A percentile compares a stretch with the other conserved stretches of the same genome.
phyloP scores from a whole-genome alignment of 2,797 vertebrate species.

The Salmo trutta region DNA sequence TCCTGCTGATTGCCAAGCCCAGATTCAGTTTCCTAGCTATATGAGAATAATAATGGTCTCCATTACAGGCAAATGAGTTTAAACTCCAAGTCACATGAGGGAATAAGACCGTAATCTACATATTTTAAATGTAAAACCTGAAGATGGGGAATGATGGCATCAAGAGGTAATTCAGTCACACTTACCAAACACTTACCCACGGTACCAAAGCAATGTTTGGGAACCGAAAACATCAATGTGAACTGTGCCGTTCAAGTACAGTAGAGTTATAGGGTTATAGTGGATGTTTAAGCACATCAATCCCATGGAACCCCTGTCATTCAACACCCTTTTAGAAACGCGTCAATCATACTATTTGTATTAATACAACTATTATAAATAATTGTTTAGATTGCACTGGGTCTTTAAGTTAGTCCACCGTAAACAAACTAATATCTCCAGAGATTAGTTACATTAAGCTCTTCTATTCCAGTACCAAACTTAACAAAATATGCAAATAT shows the following conservation, averaged over 20 bases:
- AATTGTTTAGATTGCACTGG: neutral
- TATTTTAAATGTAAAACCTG: conserved; percentile 71
- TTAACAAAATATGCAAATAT: neutral
- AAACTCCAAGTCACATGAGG: conserved; percentile 68
- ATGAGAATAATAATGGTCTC: conserved; percentile 79
- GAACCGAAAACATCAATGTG: no score
- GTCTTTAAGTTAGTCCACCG: neutral
- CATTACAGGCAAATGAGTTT: conserved; percentile 78
- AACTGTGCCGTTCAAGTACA: no score
- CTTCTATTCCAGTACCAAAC: neutral
- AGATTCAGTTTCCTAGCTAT: conserved; percentile 62
- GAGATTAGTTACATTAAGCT: neutral
- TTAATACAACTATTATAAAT: neutral
- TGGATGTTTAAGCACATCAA: no score
- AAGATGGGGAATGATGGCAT: conserved; percentile 31
- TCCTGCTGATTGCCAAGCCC: conserved; percentile 61
- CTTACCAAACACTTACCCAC: no score
- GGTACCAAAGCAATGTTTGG: no score
- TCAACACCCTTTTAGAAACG: neutral
- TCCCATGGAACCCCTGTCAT: neutral
- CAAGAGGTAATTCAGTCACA: no score
- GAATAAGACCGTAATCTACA: conserved; percentile 77
- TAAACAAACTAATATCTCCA: neutral
- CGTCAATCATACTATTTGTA: neutral
- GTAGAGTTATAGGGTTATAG: no score